A percentile compares a stretch with the other conserved stretches of the same genome.
Evolutionary conservation across 2,888 invertebrate genomes (phyloP).

Genomic region (Coecobrya sp.): DNA sequence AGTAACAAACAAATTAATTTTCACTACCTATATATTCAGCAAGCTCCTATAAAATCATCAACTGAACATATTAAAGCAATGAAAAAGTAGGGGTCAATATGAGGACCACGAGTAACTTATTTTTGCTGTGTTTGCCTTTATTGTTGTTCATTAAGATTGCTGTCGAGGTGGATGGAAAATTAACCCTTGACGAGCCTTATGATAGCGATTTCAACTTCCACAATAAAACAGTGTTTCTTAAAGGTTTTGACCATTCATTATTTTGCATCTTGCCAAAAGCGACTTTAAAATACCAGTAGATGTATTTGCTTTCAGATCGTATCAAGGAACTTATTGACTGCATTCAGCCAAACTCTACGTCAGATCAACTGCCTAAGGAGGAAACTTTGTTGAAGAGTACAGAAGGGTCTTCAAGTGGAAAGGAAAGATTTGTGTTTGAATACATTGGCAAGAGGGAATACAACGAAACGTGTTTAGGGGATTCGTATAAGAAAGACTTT

Average conservation of each 20-base stretch:
- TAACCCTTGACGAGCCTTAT: background rate
- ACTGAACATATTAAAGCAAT: background rate
- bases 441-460: conserved; percentile 28
- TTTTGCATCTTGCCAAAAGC: background rate
- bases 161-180: background rate
- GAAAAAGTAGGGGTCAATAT: background rate
- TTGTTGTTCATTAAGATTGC: background rate
- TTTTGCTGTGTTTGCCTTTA: background rate
- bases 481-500: conserved; percentile 49
- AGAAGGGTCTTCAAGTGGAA: conserved; percentile 18
- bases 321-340: conserved; percentile 52
- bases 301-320: background rate
- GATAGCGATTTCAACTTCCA: conserved; percentile 61
- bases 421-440: conserved; percentile 33
- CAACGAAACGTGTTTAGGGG: conserved; percentile 60
- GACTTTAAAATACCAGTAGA: background rate
- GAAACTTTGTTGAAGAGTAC: conserved; percentile 10
- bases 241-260: conserved; percentile 49
- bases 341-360: conserved; percentile 9
- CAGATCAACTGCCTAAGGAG: background rate
- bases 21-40: background rate
- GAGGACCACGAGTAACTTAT: background rate
- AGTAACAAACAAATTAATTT: too few species aligned
- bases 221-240: conserved; percentile 33
- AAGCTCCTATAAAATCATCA: too few species aligned